phyloP scores from a whole-genome alignment of 2,888 invertebrate genomes.

The Hemithea aestivaria region DNA sequence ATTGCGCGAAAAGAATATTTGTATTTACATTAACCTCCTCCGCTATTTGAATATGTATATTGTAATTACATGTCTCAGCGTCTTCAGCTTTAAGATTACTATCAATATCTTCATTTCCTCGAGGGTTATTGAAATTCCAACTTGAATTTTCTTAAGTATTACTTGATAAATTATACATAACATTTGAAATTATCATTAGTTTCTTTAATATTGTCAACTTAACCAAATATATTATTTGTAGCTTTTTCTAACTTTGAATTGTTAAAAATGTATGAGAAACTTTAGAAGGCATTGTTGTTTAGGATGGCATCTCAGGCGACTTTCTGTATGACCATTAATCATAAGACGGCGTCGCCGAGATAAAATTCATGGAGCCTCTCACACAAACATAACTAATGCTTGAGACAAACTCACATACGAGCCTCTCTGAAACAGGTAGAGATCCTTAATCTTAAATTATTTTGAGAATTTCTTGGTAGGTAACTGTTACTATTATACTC shows the following conservation, averaged over 20 bases:
- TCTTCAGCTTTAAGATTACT: slow-evolving; percentile 15
- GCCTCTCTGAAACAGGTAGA: slow-evolving; percentile 34
- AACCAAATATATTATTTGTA: slow-evolving; percentile 9
- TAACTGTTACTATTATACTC: slow-evolving; percentile 31
- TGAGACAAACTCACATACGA: slow-evolving; percentile 33
- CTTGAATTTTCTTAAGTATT: too few species aligned
- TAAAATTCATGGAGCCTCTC: slow-evolving; percentile 51
- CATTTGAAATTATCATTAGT: background rate
- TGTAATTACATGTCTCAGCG: slow-evolving; percentile 46
- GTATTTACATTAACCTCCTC: slow-evolving; percentile 61
- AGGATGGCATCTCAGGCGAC: slow-evolving; percentile 55
- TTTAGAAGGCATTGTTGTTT: slow-evolving; percentile 56
- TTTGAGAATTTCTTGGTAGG: slow-evolving; percentile 37
- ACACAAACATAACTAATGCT: slow-evolving; percentile 29
- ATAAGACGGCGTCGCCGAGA: slow-evolving; percentile 58
- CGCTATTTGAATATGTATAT: slow-evolving; percentile 62
- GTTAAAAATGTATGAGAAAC: slow-evolving; percentile 51
- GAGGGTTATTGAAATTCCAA: too few species aligned
- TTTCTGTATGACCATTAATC: slow-evolving; percentile 66
- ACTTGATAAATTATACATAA: too few species aligned
- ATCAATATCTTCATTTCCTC: background rate
- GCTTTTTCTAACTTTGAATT: slow-evolving; percentile 25
- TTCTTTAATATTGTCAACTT: slow-evolving; percentile 2
- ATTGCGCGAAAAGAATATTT: slow-evolving; percentile 52
- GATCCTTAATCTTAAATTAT: slow-evolving; percentile 32